Evolutionary conservation across 2,113 vertebrate species (phyloP).

Genomic region (Cyanoliseus patagonus): DNA sequence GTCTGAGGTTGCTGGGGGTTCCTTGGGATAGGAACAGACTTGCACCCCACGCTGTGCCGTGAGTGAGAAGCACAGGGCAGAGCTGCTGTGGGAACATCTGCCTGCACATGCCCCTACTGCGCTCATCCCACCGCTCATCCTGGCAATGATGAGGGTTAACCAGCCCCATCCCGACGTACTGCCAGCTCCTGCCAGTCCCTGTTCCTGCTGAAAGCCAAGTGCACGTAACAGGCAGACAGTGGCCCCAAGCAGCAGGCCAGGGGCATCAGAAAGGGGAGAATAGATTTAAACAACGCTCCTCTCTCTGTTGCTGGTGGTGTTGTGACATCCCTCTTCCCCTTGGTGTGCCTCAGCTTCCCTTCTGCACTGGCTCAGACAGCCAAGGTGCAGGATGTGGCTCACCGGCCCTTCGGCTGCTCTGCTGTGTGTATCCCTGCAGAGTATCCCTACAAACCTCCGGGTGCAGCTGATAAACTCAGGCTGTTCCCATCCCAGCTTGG

Average conservation of each 20-base stretch:
- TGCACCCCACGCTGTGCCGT: fast-evolving
- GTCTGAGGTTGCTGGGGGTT: neutral
- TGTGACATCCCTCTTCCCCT: neutral
- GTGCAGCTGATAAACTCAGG: neutral
- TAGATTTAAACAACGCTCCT: neutral
- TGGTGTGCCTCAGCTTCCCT: neutral
- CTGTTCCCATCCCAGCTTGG: neutral
- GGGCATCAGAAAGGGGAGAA: neutral
- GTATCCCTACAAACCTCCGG: neutral
- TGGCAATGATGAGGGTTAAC: neutral
- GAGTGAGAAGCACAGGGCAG: neutral
- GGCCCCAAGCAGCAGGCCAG: neutral
- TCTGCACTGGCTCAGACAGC: fast-evolving
- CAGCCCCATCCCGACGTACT: fast-evolving
- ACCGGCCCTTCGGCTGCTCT: neutral
- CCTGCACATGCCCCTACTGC: neutral
- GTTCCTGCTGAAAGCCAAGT: fast-evolving
- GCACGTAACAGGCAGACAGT: neutral
- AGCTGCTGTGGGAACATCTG: neutral
- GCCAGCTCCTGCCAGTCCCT: neutral
- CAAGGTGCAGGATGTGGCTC: neutral
- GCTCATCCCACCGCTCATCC: neutral
- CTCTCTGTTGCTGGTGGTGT: neutral
- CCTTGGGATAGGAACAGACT: neutral
- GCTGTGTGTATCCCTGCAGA: neutral